Conservation (phyloP, 2,888 invertebrate genomes). For the Hirudinaria manillensis region DNA sequence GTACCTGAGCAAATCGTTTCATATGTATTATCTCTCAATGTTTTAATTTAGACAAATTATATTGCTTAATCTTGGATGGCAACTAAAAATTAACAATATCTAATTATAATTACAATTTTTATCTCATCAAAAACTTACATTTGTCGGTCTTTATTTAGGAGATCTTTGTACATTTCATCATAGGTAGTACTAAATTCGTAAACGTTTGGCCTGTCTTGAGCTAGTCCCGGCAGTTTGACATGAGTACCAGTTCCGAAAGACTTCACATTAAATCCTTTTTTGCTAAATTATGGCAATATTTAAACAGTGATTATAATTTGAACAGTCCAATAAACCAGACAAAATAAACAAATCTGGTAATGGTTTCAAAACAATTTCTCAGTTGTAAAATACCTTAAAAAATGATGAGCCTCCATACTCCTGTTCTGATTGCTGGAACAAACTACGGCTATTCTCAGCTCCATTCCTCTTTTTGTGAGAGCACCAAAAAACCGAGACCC, state of each 20-base stretch:
- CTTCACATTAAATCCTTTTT: conserved; percentile 90
- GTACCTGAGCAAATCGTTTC: conserved; percentile 59
- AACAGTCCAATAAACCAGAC: background rate
- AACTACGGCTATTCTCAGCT: conserved; percentile 56
- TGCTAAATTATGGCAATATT: conserved; percentile 59
- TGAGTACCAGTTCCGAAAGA: conserved; percentile 67
- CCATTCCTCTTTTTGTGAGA: conserved; percentile 16
- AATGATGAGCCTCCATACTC: conserved; percentile 98
- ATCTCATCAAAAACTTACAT: conserved; percentile 64
- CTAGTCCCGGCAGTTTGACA: conserved; percentile 91
- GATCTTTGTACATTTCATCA: conserved; percentile 86
- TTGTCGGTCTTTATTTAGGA: conserved; percentile 79
- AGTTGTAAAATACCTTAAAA: conserved; percentile 62
- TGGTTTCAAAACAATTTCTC: background rate
- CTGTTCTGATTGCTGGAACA: conserved; percentile 99
- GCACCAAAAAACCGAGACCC: background rate
- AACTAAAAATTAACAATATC: background rate
- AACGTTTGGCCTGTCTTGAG: conserved; percentile 83
- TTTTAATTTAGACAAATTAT: background rate
- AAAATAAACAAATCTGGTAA: background rate
- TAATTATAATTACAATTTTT: background rate
- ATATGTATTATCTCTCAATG: background rate
- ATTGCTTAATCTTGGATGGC: background rate
- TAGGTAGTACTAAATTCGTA: conserved; percentile 94
- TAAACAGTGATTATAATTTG: background rate